Evolutionary conservation across 2,797 vertebrate genomes (phyloP), one percentile per base, ranked within the genome.

Genomic region (Chiloscyllium punctatum): DNA sequence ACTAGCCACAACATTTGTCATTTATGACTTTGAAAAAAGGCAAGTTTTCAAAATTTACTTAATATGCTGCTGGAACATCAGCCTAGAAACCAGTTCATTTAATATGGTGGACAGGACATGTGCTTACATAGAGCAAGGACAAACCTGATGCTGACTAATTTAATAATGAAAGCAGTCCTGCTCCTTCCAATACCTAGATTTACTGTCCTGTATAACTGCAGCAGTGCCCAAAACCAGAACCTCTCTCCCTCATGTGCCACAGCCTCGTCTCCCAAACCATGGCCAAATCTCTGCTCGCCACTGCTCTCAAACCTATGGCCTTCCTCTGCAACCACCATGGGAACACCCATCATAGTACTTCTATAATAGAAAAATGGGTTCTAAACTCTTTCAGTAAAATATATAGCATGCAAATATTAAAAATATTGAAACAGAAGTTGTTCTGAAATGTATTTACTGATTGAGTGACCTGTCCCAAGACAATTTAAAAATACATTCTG

Each of bases 1-100:
- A 97, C 96, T 95, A 96, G 97, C 97, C 97, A 97, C 97, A 97
- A 95, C 97, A 95, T 97, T 96, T 97, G 98, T 97, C 98, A 97
- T 98, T 97, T 97, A 97, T 97, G 97, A 97, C 98, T 98, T 98
- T 62, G 9, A 62, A 99, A 98, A 98, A 98, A 98, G 98, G 98
- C 98, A 99, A 98, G 98, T 98, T 66, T 62, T 98, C 97, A 48
- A 48, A 48, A 97, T 97, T 97, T 98, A 9, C 7, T 5, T 87
- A 48, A 42, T 84, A 18, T 42, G 79, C 37, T 42, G 37, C 48
- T 42, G 4, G 1, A 37, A 48, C 23, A 84, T 6, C 16, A 21
- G 82, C 37, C 37, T 1, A 11, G 37, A 84, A 84, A 23, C 7
- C 48, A 37, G 82, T 48, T 84, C 42, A 8, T 23, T 42, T 18